Percentiles rank a stretch among this genome's conserved stretches.
These are phyloP conservation scores for Leptogaster cylindrica DNA, from an alignment of 2,888 invertebrate species.

Conservation along the genomic window DNA sequence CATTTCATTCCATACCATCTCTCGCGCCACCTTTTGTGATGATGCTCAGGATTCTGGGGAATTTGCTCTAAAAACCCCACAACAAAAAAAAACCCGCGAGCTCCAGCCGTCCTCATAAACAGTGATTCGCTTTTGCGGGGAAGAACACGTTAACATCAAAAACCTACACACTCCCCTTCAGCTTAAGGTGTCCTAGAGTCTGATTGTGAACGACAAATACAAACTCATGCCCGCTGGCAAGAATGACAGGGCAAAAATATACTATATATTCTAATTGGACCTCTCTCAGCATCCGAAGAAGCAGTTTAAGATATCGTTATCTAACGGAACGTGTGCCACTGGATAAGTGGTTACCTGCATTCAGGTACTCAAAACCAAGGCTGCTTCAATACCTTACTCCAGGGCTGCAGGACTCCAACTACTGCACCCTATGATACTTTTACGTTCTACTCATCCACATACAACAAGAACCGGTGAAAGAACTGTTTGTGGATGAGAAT, in stretches of 20 bases:
- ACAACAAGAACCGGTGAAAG: no score
- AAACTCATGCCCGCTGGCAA: no score
- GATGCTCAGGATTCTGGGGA: background rate
- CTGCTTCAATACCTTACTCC: constrained; percentile 2
- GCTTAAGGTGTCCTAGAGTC: constrained; percentile 24
- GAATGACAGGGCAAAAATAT: no score
- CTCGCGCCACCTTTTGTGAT: background rate
- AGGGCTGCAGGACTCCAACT: constrained; percentile 4
- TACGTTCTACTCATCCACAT: no score
- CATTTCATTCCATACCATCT: background rate
- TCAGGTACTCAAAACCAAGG: constrained; percentile 22
- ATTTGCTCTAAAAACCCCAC: constrained; percentile 8
- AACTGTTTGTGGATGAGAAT: no score
- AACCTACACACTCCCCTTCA: background rate
- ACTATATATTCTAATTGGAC: constrained; percentile 28
- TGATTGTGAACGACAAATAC: constrained; percentile 23
- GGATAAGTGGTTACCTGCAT: constrained; percentile 21
- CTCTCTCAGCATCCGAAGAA: constrained; percentile 19
- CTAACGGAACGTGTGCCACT: constrained; percentile 35
- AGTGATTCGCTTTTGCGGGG: constrained; percentile 4
- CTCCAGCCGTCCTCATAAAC: constrained; percentile 20
- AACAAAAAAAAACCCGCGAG: no score
- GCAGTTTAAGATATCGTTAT: constrained; percentile 34
- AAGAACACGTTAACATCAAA: constrained; percentile 25
- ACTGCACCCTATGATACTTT: no score